Base-by-base conservation (phyloP, 1,140 invertebrate genomes). In the Neuroterus valhalla region DNA sequence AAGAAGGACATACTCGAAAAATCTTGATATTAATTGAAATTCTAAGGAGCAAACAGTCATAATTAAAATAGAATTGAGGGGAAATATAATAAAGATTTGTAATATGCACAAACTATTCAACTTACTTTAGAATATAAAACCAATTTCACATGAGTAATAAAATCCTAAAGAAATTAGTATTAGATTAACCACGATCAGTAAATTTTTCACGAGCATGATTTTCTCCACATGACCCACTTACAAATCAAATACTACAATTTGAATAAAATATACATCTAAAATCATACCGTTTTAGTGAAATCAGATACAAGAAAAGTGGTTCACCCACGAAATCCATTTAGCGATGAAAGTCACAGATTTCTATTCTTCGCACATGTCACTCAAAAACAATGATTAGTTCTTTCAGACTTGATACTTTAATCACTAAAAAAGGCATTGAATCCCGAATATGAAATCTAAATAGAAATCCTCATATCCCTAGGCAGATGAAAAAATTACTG, bases 301-400 rank as follows among this genome's bases (percentile, higher is more conserved):
- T 62, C 12, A 38, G 31, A 62, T 62, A 31, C 5, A 26, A 62
- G 31, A 62, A 62, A 62, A 62, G 55, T 62, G 55, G 55, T 62
- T 62, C 55, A 31, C 55, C 55, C 55, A 62, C 55, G 55, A 62
- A 62, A 62, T 55, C 19, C 23, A 55, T 55, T 62, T 23, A n/a
- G 26, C n/a, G 55, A 62, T 62, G 55, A 62, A 62, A 62, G 55
- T 62, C 55, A 62, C 55, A 62, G 55, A 62, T 62, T 62, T 62
- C 55, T 62, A 62, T 62, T 48, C 2, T 48, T 62, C 31, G 21
- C 55, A 62, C 55, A 62, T 62, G 55, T 62, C 55, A 62, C 23
- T 62, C 55, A 5, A 12, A 62, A 62, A 62, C 14, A 26, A 62
- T 31, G 14, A 62, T 15, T 15, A 38, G 10, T 8, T 38, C 23